Conservation (phyloP, 2,888 invertebrate species). For the Chrysomela aeneicollis region DNA sequence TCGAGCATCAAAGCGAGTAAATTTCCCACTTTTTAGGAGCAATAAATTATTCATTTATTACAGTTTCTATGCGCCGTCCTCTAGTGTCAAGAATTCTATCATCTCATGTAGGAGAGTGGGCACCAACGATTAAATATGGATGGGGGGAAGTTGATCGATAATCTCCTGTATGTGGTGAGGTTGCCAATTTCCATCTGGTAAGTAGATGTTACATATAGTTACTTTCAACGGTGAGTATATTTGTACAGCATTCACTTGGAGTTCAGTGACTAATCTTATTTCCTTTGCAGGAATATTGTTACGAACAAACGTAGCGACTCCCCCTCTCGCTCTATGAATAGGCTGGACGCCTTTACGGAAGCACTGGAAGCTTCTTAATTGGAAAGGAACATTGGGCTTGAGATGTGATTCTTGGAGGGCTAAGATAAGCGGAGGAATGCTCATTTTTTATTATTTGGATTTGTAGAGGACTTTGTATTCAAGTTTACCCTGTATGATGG, state of each 20-base stretch:
- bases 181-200: not conserved
- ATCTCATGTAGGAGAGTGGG: no score
- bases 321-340: not conserved
- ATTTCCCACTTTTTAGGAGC: not conserved
- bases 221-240: not conserved
- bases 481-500: no score
- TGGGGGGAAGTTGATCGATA: not conserved
- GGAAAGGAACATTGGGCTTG: not conserved
- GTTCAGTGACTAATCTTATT: not conserved
- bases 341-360: not conserved
- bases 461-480: no score
- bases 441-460: not conserved
- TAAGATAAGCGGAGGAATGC: not conserved
- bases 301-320: not conserved
- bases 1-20: not conserved
- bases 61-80: no score
- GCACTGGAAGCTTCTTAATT: not conserved
- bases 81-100: no score
- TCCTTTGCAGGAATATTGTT: not conserved
- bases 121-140: not conserved
- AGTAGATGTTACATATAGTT: not conserved
- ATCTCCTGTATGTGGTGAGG: not conserved
- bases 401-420: conserved; percentile 1
- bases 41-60: not conserved
- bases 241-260: not conserved